Evolutionary conservation across 2,113 vertebrate species (phyloP), one percentile per base, ranked within the genome.

Genomic region (Lophochroa leadbeateri): DNA sequence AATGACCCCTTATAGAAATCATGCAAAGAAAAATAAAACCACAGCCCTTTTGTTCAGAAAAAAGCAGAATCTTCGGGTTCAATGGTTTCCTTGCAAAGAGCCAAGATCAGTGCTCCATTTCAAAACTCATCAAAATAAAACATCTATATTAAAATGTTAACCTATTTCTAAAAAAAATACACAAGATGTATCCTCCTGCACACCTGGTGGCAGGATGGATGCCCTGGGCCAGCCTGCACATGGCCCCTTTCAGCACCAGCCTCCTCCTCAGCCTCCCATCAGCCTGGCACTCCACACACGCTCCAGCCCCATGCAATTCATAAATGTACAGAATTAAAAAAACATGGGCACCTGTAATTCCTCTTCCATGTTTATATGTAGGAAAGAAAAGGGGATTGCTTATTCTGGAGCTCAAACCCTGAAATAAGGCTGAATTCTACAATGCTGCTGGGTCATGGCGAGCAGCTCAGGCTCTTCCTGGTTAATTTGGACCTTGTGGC

Each of bases 111-210:
- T 3, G 13, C 44, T 96, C 78, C 64, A 70, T 96, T 96, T 93
- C 91, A 79, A 87, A 95, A 69, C 53, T 74, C 87, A 88, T 78
- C 61, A 72, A 88, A 93, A 84, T n/a, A 70, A 94, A 78, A 37
- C 47, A 69, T 25, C 46, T 13, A 47, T 82, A 84, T 78, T 96
- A 90, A 97, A 97, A 96, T 90, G 96, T 75, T 95, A 91, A 92
- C 43, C 47, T 77, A 21, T 8, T 79, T 64, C 21, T 64, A 52
- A 57, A 92, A 81, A 47, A 47, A 35, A 68, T 50, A n/a, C 14
- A 25, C 11, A 44, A 49, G 37, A 13, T 60, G 52, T 25, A 68
- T 47, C 44, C 53, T 75, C 33, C 8, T 57, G 55, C 19, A 5
- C 41, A 71, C 70, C 71, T 52, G 50, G 67, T 71, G 82, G 57